Conservation (phyloP, 2,113 vertebrate genomes). For the Sebastes fasciatus region DNA sequence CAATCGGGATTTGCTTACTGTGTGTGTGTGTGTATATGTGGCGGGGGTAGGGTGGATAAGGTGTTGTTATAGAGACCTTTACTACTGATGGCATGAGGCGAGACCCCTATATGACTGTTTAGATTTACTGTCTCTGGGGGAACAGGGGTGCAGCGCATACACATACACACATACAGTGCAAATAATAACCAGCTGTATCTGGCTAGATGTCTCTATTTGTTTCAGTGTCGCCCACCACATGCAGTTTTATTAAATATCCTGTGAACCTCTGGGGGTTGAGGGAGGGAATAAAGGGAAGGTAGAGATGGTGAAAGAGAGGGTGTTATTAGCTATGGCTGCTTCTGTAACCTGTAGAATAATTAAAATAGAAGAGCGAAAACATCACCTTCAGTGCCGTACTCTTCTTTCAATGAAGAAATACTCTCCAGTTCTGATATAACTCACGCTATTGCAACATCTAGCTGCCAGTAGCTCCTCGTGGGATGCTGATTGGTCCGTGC, state of each 20-base stretch:
- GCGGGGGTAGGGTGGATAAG: constrained; percentile 46
- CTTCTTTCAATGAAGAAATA: too few species aligned
- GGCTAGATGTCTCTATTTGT: constrained; percentile 56
- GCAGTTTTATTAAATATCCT: constrained; percentile 70
- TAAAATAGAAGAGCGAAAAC: too few species aligned
- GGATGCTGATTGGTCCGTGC: too few species aligned
- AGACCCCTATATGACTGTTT: constrained; percentile 70
- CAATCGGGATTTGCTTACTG: constrained; percentile 16
- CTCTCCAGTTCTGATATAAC: too few species aligned
- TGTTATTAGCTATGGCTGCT: constrained; percentile 18
- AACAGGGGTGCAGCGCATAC: constrained; percentile 14
- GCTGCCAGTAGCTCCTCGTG: too few species aligned
- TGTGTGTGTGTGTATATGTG: not conserved
- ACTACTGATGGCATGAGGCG: constrained; percentile 60
- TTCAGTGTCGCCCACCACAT: constrained; percentile 34
- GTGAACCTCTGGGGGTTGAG: constrained; percentile 31
- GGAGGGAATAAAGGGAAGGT: constrained; percentile 23
- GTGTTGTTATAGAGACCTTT: constrained; percentile 72
- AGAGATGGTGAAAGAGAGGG: not conserved
- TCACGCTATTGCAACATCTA: too few species aligned
- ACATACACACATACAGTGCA: constrained; percentile 11
- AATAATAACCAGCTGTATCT: constrained; percentile 66
- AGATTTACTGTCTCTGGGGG: constrained; percentile 67
- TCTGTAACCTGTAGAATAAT: constrained; percentile 34
- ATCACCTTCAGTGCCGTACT: too few species aligned